Base-by-base conservation (phyloP, 2,888 invertebrate genomes). In the Ennomos erosarius region DNA sequence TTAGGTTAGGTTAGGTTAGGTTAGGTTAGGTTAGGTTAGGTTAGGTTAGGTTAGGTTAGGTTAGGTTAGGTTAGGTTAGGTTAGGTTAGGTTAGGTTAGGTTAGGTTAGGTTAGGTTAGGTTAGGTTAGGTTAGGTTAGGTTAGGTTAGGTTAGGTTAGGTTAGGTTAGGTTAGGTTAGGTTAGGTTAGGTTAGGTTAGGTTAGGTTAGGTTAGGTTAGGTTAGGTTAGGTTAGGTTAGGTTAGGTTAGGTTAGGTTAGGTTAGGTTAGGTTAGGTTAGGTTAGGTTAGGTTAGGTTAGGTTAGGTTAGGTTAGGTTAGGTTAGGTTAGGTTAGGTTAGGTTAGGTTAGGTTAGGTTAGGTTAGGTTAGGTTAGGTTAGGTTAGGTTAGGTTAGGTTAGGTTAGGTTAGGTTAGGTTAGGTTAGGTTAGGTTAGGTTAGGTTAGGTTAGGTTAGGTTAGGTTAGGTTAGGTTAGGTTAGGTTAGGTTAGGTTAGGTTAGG, bases 401-500 rank as follows among this genome's bases (percentile, higher is more conserved):
- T 59, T 55, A 54, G 58, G 53, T 58, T 55, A 55, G 58, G 54
- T 55, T 51, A 49, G 56, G 52, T 55, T 51, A 40, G 65, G 65
- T 65, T 65, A 65, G 65, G 65, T 65, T 65, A 65, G 65, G 65
- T 65, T 62, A 62, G 65, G 62, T 65, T 62, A 62, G 62, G 58
- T 62, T 61, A 59, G 65, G 57, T 62, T 57, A 59, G 63, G 59
- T 64, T 59, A 59, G 59, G 59, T 64, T 64, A 59, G 59, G 61
- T 65, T 61, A 59, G 61, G 61, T 65, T 59, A 54, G 61, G 59
- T 65, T 57, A n/a, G 9, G 38, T 8, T 38, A n/a, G n/a, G n/a
- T n/a, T n/a, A n/a, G n/a, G n/a, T n/a, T n/a, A n/a, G n/a, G n/a
- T n/a, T n/a, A n/a, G n/a, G n/a, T n/a, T n/a, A n/a, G n/a, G n/a